Base-by-base conservation (phyloP, 2,113 vertebrate genomes). In the Silurus glanis region DNA sequence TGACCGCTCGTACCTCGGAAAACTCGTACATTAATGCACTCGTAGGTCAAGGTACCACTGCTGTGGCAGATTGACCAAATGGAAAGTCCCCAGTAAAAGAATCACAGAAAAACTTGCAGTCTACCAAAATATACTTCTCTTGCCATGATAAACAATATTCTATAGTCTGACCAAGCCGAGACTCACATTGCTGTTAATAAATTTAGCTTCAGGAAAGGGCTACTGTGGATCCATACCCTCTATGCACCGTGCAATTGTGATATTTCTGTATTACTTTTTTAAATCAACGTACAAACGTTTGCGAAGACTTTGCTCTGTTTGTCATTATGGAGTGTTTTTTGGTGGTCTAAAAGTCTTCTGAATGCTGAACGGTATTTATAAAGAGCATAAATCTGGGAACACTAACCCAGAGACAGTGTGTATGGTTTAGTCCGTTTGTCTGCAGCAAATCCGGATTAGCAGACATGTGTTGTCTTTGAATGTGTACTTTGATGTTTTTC, bases 401-500 rank as follows among this genome's bases (percentile, higher is more conserved):
- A 75, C 72, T 75, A 53, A 75, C 72, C 72, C 19, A n/a, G 72
- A 53, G 72, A 19, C 17, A 49, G 9, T n/a, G 49, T 75, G 72
- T n/a, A 13, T 75, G 47, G 47, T 12, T 75, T 75, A 75, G 21
- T 53, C 72, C 72, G 1, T 75, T 75, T 21, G 10, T 75, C 53
- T 51, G 72, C 72, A 53, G 49, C 47, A 75, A 51, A 49, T 75
- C 72, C 7, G 47, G 72, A 75, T 75, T 75, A 6, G 47, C 72
- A 5, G 49, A 72, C 69, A 72, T 51, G 16, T 75, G 72, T 13
- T 49, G 72, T 51, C 72, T 75, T 23, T 75, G 72, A 51, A 75
- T 75, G 47, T 75, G 72, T 13, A 51, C 47, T 53, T 75, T 53
- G 72, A 75, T 51, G 72, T 75, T 75, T 75, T 75, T 75, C 72